Evolutionary conservation across 2,797 vertebrate species (phyloP), one percentile per base, ranked within the genome.

Genomic region (Natrix natrix): DNA sequence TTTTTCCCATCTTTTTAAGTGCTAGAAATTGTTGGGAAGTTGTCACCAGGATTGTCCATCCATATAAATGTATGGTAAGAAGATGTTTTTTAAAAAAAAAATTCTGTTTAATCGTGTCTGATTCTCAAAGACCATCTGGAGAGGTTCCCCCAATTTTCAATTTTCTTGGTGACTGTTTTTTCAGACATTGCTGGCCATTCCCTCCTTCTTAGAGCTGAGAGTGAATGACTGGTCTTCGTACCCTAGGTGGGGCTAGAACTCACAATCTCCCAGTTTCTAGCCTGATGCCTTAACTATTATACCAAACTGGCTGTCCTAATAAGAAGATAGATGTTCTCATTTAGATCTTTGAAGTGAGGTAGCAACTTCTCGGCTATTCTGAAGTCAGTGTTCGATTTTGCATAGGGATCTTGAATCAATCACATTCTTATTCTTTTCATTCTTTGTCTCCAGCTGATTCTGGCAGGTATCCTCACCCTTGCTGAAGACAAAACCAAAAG

Each of bases 401-500:
- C 60, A 7, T 52, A 8, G 24, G 28, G 16, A 43, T 91, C 32
- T 91, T 86, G 54, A 60, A 4, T 66, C 60, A 2, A n/a, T 91
- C 26, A 86, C 26, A 43, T 57, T 32, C 17, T 56, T 32, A 63
- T 87, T 60, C 66, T 48, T 66, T 93, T 91, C 1, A 56, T 14
- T 69, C 32, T 32, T 69, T 66, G 16, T 20, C 17, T 87, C 54
- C 86, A 93, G 92, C 17, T 93, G 89, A 69, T 91, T 16, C 48
- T 88, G 28, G 89, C 89, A 6, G 92, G 54, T 17, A 69, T 91
- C 32, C 83, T 93, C 61, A 60, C 83, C 22, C 92, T 88, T 48
- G 92, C 37, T 37, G 92, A 89, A 93, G 61, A 91, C 61, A 93
- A 57, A 91, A 20, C 60, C 83, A 56, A 66, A 54, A 74, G 83